These are phyloP conservation scores for Trichomalopsis sarcophagae DNA, from an alignment of 1,140 invertebrate genomes.

Conservation along the genomic window DNA sequence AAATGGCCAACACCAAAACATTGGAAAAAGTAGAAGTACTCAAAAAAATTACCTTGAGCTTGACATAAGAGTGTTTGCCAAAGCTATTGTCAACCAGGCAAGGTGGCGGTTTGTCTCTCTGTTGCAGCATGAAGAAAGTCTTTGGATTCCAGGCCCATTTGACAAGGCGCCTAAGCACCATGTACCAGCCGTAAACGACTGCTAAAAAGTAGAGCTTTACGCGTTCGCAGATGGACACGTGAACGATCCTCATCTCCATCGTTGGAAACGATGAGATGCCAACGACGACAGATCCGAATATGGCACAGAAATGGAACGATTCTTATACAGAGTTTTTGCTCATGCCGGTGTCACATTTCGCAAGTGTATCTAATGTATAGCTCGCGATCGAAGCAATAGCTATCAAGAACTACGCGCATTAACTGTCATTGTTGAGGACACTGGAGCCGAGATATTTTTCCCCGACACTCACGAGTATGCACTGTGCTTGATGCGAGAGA, in stretches of 20 bases:
- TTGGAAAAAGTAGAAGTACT: background rate
- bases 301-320: too few relatives aligned
- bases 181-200: constrained; percentile 74
- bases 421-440: background rate
- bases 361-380: background rate
- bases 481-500: background rate
- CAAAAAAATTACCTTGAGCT: constrained; percentile 77
- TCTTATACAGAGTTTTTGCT: too few relatives aligned
- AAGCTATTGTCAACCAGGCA: constrained; percentile 78
- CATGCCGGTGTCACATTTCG: background rate
- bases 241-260: constrained; percentile 69
- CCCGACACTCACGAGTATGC: too few relatives aligned
- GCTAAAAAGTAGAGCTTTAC: constrained; percentile 74
- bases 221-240: constrained; percentile 71
- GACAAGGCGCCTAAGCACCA: constrained; percentile 72
- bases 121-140: constrained; percentile 67
- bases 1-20: background rate
- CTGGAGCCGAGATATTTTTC: background rate
- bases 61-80: constrained; percentile 80
- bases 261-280: too few relatives aligned
- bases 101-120: constrained; percentile 77
- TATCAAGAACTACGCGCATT: background rate
- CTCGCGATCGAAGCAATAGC: background rate
- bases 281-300: too few relatives aligned
- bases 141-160: constrained; percentile 76